Base-by-base conservation (phyloP, 2,888 invertebrate species). In the Syrphus vitripennis region DNA sequence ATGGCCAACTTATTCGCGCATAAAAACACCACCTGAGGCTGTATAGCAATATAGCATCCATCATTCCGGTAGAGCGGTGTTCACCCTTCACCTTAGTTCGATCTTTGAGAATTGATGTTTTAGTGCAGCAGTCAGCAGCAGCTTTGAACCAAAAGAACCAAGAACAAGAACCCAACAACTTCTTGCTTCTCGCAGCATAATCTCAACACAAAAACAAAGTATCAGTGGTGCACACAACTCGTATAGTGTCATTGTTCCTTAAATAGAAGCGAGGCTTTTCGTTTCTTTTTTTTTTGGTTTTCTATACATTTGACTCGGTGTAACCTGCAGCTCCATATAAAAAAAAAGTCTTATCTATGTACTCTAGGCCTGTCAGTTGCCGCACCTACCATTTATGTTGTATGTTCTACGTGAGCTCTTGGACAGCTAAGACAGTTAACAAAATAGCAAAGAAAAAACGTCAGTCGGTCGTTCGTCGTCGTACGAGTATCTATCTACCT, bases 301-400 rank as follows among this genome's bases (percentile, higher is more conserved):
- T 72, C 53, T 67, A n/a, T n/a, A 45, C 65, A 50, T 74, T 69
- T 75, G 84, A 81, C 81, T 86, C 19, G 70, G 76, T 77, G 82
- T 86, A 86, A 82, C 86, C 86, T 86, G 82, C 86, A 86, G 82
- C 77, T 74, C 34, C 14, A 81, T 24, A 69, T 69, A 82, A 74
- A n/a, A n/a, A n/a, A n/a, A n/a, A 86, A 70, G 86, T 82, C 81
- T 34, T 82, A 82, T 86, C 86, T 86, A 63, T 70, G 82, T 81
- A 78, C 77, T 50, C 48, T 78, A 78, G 70, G 81, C 82, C 82
- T 86, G 86, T 82, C 86, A 86, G 81, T 82, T 86, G 86, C 86
- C 86, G 86, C 86, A 86, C 86, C 86, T 86, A 81, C 77, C 84
- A 86, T 86, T 84, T 86, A 77, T 82, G 82, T 82, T 86, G 86